phyloP scores from a whole-genome alignment of 2,113 vertebrate genomes.

The Enhydra lutris region DNA sequence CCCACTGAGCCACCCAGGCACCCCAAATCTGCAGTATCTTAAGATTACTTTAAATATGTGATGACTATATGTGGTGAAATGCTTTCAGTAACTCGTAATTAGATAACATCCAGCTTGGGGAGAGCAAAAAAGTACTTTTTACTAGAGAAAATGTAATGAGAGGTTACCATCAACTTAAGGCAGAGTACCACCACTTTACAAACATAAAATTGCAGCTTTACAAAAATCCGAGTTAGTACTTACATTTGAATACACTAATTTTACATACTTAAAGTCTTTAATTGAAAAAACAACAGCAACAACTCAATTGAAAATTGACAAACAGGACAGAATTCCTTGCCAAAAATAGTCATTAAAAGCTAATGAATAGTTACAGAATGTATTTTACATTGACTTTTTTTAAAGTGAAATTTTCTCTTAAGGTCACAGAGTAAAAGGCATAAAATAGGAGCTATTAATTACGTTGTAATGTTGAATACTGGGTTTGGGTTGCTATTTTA shows the following conservation, averaged over 20 bases:
- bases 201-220: conserved; percentile 67
- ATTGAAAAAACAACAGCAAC: conserved; percentile 44
- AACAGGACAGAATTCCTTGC: conserved; percentile 39
- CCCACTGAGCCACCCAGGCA: too few relatives aligned
- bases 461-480: not conserved
- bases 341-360: conserved; percentile 60
- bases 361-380: conserved; percentile 11
- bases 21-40: not conserved
- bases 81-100: conserved; percentile 40
- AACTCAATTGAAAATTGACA: conserved; percentile 56
- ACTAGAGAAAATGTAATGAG: conserved; percentile 55
- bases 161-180: conserved; percentile 53
- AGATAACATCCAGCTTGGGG: conserved; percentile 44
- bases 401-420: conserved; percentile 18
- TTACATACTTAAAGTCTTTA: conserved; percentile 42
- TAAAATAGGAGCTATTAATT: conserved; percentile 27
- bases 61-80: conserved; percentile 3
- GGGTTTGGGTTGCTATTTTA: not conserved
- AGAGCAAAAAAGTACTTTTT: conserved; percentile 50
- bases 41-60: not conserved
- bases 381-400: not conserved
- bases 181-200: conserved; percentile 34
- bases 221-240: conserved; percentile 43
- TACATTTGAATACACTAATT: conserved; percentile 62
- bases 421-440: not conserved